A percentile compares a stretch with the other conserved stretches of the same genome.
phyloP scores from a whole-genome alignment of 2,888 invertebrate species.

The Tolmerus cingulatus region DNA sequence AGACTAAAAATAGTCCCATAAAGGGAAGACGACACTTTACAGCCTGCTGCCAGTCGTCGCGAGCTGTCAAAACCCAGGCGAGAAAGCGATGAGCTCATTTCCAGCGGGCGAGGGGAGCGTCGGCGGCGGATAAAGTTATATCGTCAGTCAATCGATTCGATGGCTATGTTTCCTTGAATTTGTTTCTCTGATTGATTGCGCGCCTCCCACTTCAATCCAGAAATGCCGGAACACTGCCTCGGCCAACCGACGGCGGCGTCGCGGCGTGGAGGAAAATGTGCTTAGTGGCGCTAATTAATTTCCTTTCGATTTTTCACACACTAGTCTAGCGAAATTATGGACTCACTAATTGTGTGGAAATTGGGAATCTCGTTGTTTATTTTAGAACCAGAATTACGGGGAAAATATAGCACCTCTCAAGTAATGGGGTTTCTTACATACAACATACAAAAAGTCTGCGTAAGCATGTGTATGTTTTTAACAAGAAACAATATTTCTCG shows the following conservation, averaged over 20 bases:
- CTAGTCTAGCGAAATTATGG: too few species aligned
- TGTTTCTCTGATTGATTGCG: neutral
- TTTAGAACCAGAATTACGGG: too few species aligned
- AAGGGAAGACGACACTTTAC: neutral
- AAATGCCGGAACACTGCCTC: neutral
- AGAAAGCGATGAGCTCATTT: neutral
- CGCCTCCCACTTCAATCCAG: neutral
- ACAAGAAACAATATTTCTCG: too few species aligned
- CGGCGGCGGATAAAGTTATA: neutral
- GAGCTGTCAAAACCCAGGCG: neutral
- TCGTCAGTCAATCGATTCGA: neutral
- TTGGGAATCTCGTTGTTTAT: too few species aligned
- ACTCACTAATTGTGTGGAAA: too few species aligned
- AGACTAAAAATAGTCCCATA: constrained; percentile 36
- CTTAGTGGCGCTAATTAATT: neutral
- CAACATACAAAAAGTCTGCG: too few species aligned
- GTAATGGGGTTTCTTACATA: too few species aligned
- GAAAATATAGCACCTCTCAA: too few species aligned
- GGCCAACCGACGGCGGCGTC: neutral
- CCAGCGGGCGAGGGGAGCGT: neutral
- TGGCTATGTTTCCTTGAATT: neutral
- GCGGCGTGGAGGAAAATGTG: neutral
- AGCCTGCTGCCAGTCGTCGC: neutral
- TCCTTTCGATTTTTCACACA: neutral
- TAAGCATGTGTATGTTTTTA: too few species aligned